These are phyloP conservation scores for Rousettus madagascariensis DNA, from an alignment of 2,797 vertebrate species.

Conservation along the genomic window DNA sequence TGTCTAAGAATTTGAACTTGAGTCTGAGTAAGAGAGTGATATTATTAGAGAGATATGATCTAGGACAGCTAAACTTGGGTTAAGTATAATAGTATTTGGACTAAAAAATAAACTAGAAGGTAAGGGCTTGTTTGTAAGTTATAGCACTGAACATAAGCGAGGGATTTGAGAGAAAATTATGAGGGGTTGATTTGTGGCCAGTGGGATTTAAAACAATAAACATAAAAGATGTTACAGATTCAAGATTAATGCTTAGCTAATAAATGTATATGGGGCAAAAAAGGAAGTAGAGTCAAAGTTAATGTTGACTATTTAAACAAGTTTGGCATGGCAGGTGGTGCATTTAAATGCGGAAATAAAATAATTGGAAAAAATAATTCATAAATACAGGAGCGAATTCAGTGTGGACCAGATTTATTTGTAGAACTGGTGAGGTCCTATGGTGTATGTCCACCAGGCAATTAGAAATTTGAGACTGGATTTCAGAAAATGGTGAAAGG, in stretches of 20 bases:
- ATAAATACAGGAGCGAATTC: neutral
- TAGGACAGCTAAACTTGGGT: neutral
- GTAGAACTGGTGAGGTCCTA: neutral
- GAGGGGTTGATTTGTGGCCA: neutral
- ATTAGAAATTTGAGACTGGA: too few species aligned
- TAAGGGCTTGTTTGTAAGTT: neutral
- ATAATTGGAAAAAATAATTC: neutral
- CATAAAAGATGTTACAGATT: neutral
- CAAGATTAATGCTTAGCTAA: neutral
- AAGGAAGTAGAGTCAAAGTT: neutral
- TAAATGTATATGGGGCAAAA: neutral
- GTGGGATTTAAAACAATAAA: neutral
- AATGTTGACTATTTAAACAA: neutral
- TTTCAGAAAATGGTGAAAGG: neutral
- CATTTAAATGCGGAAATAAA: neutral
- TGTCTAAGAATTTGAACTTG: neutral
- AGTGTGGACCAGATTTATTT: neutral
- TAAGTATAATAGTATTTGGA: neutral
- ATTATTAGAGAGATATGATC: neutral
- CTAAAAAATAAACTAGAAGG: neutral
- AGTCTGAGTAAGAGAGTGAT: neutral
- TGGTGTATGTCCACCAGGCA: neutral
- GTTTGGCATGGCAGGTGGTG: neutral
- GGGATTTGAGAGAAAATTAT: neutral
- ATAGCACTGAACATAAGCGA: rapidly evolving